A percentile compares a stretch with the other conserved stretches of the same genome.
Evolutionary conservation across 2,888 invertebrate species (phyloP).

Genomic region (Embidobia sp.): DNA sequence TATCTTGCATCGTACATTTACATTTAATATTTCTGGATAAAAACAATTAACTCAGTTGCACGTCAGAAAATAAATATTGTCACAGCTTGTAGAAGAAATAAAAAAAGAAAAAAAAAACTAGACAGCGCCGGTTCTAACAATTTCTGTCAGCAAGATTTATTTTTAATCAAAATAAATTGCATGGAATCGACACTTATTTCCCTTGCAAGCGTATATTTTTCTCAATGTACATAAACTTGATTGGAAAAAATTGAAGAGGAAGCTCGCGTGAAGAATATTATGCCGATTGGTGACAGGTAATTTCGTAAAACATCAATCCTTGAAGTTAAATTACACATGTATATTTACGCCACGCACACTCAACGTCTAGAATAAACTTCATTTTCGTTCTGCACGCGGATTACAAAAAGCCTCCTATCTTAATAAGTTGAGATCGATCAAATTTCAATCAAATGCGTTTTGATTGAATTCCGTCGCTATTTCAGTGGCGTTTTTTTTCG

Average conservation of each 20-base stretch:
- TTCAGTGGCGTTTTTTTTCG: slow-evolving; percentile 1
- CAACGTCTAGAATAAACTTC: slow-evolving; percentile 48
- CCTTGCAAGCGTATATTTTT: slow-evolving; percentile 53
- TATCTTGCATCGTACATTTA: too few species aligned
- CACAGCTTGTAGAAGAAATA: background rate
- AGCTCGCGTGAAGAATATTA: slow-evolving; percentile 69
- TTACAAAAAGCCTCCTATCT: slow-evolving; percentile 37
- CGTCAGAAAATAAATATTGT: too few species aligned
- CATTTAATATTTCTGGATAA: too few species aligned
- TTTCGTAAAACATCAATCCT: slow-evolving; percentile 64
- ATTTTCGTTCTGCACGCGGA: slow-evolving; percentile 33
- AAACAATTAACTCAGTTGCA: too few species aligned
- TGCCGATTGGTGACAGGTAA: slow-evolving; percentile 68
- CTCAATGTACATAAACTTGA: slow-evolving; percentile 60
- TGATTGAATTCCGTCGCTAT: slow-evolving; percentile 20
- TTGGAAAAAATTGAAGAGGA: slow-evolving; percentile 63
- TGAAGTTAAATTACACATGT: slow-evolving; percentile 55
- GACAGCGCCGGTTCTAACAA: slow-evolving; percentile 9
- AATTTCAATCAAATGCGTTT: slow-evolving; percentile 52
- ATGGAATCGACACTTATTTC: slow-evolving; percentile 63
- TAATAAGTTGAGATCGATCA: slow-evolving; percentile 54
- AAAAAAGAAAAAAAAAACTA: slow-evolving; percentile 11
- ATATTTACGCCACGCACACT: slow-evolving; percentile 39
- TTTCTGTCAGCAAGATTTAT: slow-evolving; percentile 54
- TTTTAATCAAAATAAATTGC: slow-evolving; percentile 64